Base-by-base conservation (phyloP, 2,113 vertebrate species). In the Dasyurus viverrinus region DNA sequence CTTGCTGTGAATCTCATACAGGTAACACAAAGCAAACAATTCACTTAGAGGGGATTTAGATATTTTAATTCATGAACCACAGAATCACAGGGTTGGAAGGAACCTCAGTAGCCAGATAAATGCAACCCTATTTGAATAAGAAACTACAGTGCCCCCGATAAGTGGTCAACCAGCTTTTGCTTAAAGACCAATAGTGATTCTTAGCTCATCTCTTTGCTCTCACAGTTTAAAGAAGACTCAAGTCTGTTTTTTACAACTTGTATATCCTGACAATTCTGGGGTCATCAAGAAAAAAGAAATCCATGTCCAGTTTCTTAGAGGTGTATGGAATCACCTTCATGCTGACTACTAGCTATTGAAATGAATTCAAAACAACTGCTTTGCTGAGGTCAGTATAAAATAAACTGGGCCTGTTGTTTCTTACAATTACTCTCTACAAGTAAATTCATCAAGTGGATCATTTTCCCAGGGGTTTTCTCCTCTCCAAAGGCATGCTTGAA, bases 281-380 rank as follows among this genome's bases (percentile, higher is more conserved):
- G 68, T 42, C 16, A 84, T 42, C 36, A 42, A 0, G 23, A 89
- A 22, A 0, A 27, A 8, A 54, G 3, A 52, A 14, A 89, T 8
- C 0, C 0, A 23, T 0, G 0, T 0, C 36, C n/a, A 27, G 42
- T 27, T 76, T 48, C 47, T 7, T 3, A 54, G 90, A 48, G 36
- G 22, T 22, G 5, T 42, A 47, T 2, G 1, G 54, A 19, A 23
- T 84, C 68, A 84, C 19, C n/a, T 84, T 84, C n/a, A 84, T n/a
- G 10, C 57, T 3, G 3, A 27, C 36, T n/a, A 23, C 68, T 2
- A 8, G 89, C 90, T 92, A 57, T 53, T 0, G 0, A 57, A 42
- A 47, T 27, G 90, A 94, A 47, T 89, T 93, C 53, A 52, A 25
- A 91, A 50, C 92, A 92, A 50, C 19, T 23, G 84, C 47, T 93